phyloP scores from a whole-genome alignment of 1,140 invertebrate genomes.

The Drosophila parabipectinata region DNA sequence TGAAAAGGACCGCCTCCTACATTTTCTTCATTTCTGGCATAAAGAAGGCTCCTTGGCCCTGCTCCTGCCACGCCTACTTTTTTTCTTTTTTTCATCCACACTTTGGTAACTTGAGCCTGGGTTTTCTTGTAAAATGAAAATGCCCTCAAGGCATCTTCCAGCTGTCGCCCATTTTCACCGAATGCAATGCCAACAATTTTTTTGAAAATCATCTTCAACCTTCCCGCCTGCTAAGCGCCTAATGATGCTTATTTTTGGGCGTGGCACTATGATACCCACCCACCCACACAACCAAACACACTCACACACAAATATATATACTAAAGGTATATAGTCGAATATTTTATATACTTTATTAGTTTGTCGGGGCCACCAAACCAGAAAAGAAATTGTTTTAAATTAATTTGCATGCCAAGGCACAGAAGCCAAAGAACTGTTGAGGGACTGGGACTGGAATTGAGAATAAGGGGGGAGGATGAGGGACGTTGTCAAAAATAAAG shows the following conservation, averaged over 20 bases:
- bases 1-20: conserved; percentile 34
- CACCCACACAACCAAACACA: background rate
- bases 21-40: conserved; percentile 17
- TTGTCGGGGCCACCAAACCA: conserved; percentile 46
- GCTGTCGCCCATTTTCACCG: conserved; percentile 46
- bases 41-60: background rate
- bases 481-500: background rate
- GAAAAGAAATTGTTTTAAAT: conserved; percentile 76
- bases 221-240: conserved; percentile 66
- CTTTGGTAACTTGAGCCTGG: conserved; percentile 42
- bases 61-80: background rate
- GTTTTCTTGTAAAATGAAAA: conserved; percentile 45
- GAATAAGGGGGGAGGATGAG: background rate
- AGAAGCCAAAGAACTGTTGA: conserved; percentile 32
- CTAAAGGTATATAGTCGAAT: conserved; percentile 25
- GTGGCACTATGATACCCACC: conserved; percentile 7
- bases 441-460: background rate
- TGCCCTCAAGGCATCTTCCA: conserved; percentile 45
- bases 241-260: conserved; percentile 74
- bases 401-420: conserved; percentile 65
- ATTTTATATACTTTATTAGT: conserved; percentile 63
- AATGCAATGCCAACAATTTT: conserved; percentile 37
- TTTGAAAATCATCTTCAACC: conserved; percentile 66
- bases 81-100: conserved; percentile 8
- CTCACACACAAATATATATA: conserved; percentile 6